A percentile compares a stretch with the other conserved stretches of the same genome.
Evolutionary conservation across 2,113 vertebrate species (phyloP).

Genomic region (Hippocampus comes): DNA sequence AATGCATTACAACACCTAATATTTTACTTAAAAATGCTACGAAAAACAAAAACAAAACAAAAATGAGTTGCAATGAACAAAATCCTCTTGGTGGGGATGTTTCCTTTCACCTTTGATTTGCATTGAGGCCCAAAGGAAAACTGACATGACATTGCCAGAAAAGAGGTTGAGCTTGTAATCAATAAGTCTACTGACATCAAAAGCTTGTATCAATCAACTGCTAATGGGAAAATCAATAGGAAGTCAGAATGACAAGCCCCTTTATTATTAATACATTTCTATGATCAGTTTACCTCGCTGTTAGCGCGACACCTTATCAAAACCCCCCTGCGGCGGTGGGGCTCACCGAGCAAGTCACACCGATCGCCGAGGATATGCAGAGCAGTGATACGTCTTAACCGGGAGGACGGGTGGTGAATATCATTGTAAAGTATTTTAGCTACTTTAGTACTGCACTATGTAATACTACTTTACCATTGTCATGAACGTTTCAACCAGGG

Average conservation of each 20-base stretch:
- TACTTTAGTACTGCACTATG: too few species aligned
- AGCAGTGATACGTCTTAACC: conserved; percentile 11
- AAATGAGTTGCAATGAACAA: not conserved
- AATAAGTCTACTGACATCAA: conserved; percentile 67
- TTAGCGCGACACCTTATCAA: conserved; percentile 8
- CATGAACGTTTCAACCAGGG: too few species aligned
- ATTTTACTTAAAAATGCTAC: not conserved
- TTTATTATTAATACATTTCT: conserved; percentile 72
- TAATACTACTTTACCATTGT: too few species aligned
- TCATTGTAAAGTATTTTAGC: too few species aligned
- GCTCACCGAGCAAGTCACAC: conserved; percentile 2
- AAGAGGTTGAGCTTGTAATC: conserved; percentile 45
- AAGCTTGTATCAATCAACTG: conserved; percentile 73
- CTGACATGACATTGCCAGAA: conserved; percentile 31
- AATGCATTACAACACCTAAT: too few species aligned
- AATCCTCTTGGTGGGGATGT: not conserved
- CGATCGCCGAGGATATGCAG: conserved; percentile 20
- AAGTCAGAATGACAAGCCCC: conserved; percentile 56
- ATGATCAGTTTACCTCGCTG: conserved; percentile 53
- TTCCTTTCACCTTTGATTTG: not conserved
- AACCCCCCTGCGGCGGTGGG: not conserved
- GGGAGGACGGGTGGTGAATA: not conserved
- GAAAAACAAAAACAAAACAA: not conserved
- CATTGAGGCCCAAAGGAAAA: conserved; percentile 14
- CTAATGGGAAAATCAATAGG: conserved; percentile 69